Percentiles rank a stretch among this genome's conserved stretches.
Evolutionary conservation across 2,113 vertebrate species (phyloP).

Genomic region (Amphiprion ocellaris): DNA sequence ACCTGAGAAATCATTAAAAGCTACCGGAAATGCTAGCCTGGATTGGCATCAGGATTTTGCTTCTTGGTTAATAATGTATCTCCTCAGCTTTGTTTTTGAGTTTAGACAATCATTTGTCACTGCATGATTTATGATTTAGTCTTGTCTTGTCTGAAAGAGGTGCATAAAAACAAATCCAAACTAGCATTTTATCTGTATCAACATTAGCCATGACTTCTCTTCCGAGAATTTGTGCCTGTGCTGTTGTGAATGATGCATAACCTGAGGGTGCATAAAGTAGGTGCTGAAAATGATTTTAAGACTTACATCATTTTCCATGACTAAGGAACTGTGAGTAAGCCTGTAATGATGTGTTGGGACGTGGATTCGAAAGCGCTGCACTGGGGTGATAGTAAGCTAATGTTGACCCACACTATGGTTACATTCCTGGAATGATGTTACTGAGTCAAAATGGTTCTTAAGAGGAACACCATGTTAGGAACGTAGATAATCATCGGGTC

Average conservation of each 20-base stretch:
- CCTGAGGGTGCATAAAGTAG: slow-evolving; percentile 36
- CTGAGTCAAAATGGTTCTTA: slow-evolving; percentile 58
- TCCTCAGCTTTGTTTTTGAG: too few relatives aligned
- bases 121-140: too few relatives aligned
- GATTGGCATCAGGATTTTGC: too few relatives aligned
- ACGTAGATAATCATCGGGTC: slow-evolving; percentile 64
- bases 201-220: not conserved
- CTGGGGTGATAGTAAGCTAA: slow-evolving; percentile 37
- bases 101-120: too few relatives aligned
- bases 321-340: slow-evolving; percentile 54
- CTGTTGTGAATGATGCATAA: slow-evolving; percentile 23
- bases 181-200: not conserved
- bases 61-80: too few relatives aligned
- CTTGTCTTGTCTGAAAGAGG: too few relatives aligned
- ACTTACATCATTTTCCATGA: slow-evolving; percentile 65
- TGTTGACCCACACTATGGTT: slow-evolving; percentile 45
- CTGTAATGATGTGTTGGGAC: slow-evolving; percentile 60
- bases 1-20: too few relatives aligned
- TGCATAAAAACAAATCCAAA: too few relatives aligned
- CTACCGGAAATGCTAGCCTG: too few relatives aligned
- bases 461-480: slow-evolving; percentile 41
- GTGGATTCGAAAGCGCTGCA: slow-evolving; percentile 18
- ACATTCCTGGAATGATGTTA: slow-evolving; percentile 51
- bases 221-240: slow-evolving; percentile 7
- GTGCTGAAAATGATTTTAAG: slow-evolving; percentile 36